Evolutionary conservation across 2,888 invertebrate species (phyloP).

Genomic region (Nipponacmea schrenckii): DNA sequence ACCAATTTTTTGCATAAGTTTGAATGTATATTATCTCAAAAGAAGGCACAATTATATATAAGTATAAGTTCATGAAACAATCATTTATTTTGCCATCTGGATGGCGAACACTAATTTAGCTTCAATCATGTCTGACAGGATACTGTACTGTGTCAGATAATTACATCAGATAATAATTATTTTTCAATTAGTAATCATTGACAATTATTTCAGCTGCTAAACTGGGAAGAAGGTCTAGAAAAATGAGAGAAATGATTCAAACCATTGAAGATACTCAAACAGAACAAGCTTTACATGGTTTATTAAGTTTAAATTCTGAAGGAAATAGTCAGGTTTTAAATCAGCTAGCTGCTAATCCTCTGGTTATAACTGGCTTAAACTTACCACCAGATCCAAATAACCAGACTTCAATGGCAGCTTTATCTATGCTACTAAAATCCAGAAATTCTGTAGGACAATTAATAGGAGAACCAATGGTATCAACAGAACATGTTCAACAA

Average conservation of each 20-base stretch:
- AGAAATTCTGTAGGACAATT: slow-evolving; percentile 37
- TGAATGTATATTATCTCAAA: no score
- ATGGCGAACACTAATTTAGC: no score
- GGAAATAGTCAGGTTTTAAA: slow-evolving; percentile 6
- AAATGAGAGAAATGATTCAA: slow-evolving; percentile 66
- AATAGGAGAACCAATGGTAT: slow-evolving; percentile 45
- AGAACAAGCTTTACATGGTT: slow-evolving; percentile 66
- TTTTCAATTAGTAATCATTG: no score
- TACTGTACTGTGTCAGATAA: no score
- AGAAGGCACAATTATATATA: no score
- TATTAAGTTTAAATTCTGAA: slow-evolving; percentile 64
- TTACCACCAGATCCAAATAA: slow-evolving; percentile 29
- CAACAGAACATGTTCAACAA: slow-evolving; percentile 25
- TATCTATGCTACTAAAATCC: slow-evolving; percentile 54
- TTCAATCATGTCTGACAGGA: no score
- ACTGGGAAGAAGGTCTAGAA: slow-evolving; percentile 64
- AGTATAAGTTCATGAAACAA: no score
- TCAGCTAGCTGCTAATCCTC: slow-evolving; percentile 3
- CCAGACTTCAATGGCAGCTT: slow-evolving; percentile 55
- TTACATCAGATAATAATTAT: no score
- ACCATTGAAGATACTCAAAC: slow-evolving; percentile 67
- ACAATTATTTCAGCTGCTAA: slow-evolving; percentile 59
- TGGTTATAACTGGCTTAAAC: slow-evolving; percentile 8
- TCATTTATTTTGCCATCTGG: no score
- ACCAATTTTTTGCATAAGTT: no score